Evolutionary conservation across 2,888 invertebrate genomes (phyloP), one percentile per base, ranked within the genome.

Genomic region (Pachliopta kotzebuea): DNA sequence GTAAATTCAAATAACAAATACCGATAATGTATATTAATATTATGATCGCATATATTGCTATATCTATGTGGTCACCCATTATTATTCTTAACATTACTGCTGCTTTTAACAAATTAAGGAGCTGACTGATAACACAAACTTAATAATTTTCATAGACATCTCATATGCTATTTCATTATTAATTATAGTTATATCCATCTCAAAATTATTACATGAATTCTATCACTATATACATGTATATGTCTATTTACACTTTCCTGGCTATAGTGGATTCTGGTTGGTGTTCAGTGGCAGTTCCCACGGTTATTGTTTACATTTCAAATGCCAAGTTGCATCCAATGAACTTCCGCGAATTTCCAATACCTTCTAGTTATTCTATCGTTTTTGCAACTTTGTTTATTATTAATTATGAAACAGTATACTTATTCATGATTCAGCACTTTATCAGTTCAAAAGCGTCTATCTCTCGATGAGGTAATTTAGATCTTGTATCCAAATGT

Each of bases 221-320:
- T n/a, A n/a, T n/a, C 8, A 45, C 18, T 18, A 37, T 14, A 37
- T 45, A 4, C 11, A 2, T 45, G 7, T n/a, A 45, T 18, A 45
- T 45, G 18, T 45, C 18, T 45, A 45, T 45, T 6, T 45, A 45
- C 2, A 7, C 18, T 45, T 45, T 18, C 4, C 6, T n/a, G 18
- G 45, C 11, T 4, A 4, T n/a, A 18, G 18, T 8, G n/a, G 7
- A n/a, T 4, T 18, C 18, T 4, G n/a, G n/a, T n/a, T 14, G 45
- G n/a, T 45, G 45, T 45, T n/a, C 45, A 45, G 7, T 45, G 0
- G 45, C 45, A 18, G n/a, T 45, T 45, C 45, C 3, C 45, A 45
- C 37, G 37, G 45, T 45, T 45, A 45, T n/a, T 45, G 62, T 63
- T 63, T 56, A 62, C 62, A 53, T 57, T 56, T 52, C 42, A 37